Evolutionary conservation across 2,797 vertebrate species (phyloP).

Genomic region (Chloroceryle amazona): DNA sequence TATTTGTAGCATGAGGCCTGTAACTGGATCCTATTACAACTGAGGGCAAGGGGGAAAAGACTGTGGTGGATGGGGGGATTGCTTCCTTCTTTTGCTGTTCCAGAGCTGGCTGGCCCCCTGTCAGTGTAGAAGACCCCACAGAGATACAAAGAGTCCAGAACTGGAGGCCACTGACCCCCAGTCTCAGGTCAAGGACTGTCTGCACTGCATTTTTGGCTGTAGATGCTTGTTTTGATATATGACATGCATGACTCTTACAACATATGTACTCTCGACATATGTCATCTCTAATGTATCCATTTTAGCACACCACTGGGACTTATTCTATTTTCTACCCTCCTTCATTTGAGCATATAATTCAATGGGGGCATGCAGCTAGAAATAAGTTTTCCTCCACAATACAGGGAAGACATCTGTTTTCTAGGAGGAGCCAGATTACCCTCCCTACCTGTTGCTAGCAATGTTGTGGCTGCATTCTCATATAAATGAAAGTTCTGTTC

Average conservation of each 20-base stretch:
- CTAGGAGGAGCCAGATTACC: neutral
- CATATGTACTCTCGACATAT: neutral
- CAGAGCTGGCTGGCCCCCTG: no score
- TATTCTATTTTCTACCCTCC: neutral
- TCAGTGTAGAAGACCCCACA: no score
- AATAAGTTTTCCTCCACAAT: neutral
- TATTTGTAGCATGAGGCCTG: no score
- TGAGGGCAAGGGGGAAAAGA: no score
- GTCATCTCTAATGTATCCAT: neutral
- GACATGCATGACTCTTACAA: neutral
- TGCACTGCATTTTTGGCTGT: no score
- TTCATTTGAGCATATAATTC: neutral
- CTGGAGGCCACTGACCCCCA: no score
- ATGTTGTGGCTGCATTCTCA: neutral
- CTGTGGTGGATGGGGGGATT: no score
- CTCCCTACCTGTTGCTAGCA: neutral
- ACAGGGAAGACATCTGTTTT: neutral
- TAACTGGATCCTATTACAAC: no score
- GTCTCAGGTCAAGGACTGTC: no score
- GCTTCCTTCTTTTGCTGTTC: no score
- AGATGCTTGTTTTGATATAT: no score
- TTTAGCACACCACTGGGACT: neutral
- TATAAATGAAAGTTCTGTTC: neutral
- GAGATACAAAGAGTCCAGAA: no score
- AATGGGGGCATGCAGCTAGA: neutral